A percentile compares a stretch with the other conserved stretches of the same genome.
Evolutionary conservation across 2,888 invertebrate species (phyloP).

Genomic region (Strigamia maritima): DNA sequence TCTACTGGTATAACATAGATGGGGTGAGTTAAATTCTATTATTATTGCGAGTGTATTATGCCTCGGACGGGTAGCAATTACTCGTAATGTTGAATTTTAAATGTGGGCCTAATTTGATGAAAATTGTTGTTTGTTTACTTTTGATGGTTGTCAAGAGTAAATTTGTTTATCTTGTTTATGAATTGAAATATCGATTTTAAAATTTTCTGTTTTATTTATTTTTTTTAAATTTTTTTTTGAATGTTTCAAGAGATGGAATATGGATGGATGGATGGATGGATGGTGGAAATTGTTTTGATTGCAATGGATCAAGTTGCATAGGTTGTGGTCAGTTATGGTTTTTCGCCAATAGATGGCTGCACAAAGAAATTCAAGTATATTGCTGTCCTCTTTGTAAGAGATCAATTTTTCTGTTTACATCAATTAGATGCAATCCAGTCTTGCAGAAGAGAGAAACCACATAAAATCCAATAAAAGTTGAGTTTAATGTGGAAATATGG

Average conservation of each 20-base stretch:
- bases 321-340: not conserved
- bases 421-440: no score
- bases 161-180: slow-evolving; percentile 15
- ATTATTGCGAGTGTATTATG: no score
- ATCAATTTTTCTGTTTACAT: no score
- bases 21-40: not conserved
- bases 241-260: no score
- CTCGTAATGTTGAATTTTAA: not conserved
- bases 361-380: not conserved
- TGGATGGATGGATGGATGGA: no score
- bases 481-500: no score
- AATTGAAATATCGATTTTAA: not conserved
- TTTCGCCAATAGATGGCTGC: not conserved
- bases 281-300: not conserved
- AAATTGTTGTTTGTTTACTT: slow-evolving; percentile 2
- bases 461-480: no score
- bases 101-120: not conserved
- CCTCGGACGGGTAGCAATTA: no score
- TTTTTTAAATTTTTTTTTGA: not conserved
- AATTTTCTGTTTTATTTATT: not conserved
- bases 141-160: not conserved
- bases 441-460: no score
- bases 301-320: not conserved
- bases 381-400: not conserved
- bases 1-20: no score